phyloP scores from a whole-genome alignment of 2,113 vertebrate species.

The Illadopsis cleaveri region DNA sequence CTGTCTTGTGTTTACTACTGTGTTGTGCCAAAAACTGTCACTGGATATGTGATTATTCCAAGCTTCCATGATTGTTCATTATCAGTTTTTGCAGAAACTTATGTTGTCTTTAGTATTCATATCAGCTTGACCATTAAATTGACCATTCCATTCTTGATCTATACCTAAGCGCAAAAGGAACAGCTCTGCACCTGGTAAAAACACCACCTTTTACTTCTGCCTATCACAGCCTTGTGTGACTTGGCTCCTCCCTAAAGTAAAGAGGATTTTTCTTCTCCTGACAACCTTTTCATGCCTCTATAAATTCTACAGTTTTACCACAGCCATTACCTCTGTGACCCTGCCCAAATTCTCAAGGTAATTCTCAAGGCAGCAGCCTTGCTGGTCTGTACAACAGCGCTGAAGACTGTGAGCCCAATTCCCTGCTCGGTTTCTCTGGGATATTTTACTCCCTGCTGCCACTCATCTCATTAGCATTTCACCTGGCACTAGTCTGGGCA shows the following conservation, averaged over 20 bases:
- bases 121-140: not conserved
- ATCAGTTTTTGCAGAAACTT: not conserved
- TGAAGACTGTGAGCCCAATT: not conserved
- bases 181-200: not conserved
- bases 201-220: not conserved
- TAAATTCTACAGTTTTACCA: not conserved
- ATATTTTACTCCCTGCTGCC: not conserved
- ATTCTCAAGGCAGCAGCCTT: not conserved
- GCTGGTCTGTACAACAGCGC: not conserved
- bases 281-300: not conserved
- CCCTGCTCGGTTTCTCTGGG: not conserved
- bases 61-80: not conserved
- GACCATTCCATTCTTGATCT: not conserved
- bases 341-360: not conserved
- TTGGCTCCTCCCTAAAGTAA: not conserved
- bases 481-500: not conserved
- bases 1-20: fast-evolving
- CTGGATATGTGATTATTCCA: not conserved
- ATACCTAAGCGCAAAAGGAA: not conserved
- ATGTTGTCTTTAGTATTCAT: not conserved
- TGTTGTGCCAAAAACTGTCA: not conserved
- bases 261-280: not conserved
- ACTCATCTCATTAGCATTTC: not conserved
- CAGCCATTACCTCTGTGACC: fast-evolving
- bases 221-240: not conserved